These are phyloP conservation scores for Nothobranchius kuhntae DNA, from an alignment of 2,113 vertebrate species.

Conservation along the genomic window DNA sequence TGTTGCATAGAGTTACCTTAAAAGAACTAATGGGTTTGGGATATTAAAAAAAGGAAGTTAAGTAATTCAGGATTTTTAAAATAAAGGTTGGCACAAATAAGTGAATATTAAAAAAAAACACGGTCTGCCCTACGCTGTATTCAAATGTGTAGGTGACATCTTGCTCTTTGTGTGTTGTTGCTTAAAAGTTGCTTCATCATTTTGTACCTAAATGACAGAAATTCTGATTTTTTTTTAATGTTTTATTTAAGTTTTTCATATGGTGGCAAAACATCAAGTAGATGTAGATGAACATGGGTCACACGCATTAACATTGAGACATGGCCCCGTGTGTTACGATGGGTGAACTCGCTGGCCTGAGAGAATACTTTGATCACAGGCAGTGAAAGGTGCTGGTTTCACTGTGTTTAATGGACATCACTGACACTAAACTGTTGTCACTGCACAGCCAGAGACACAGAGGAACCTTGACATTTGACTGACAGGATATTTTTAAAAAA, in stretches of 20 bases:
- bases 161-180: conserved; percentile 37
- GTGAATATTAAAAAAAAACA: conserved; percentile 48
- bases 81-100: conserved; percentile 83
- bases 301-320: conserved; percentile 24
- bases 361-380: conserved; percentile 62
- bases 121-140: conserved; percentile 15
- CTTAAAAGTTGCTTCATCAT: conserved; percentile 56
- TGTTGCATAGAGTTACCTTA: conserved; percentile 96
- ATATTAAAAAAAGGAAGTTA: conserved; percentile 33
- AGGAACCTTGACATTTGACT: conserved; percentile 47
- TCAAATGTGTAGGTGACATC: conserved; percentile 49
- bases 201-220: conserved; percentile 52
- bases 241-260: conserved; percentile 24
- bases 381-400: conserved; percentile 74
- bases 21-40: conserved; percentile 82
- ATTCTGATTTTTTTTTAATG: conserved; percentile 12
- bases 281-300: conserved; percentile 24
- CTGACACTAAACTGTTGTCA: conserved; percentile 58
- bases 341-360: conserved; percentile 48
- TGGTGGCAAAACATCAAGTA: conserved; percentile 33
- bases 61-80: conserved; percentile 20
- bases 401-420: conserved; percentile 57
- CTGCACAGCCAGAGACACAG: conserved; percentile 53
- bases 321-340: conserved; percentile 26
- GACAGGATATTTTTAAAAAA: conserved; percentile 6